phyloP scores from a whole-genome alignment of 2,113 vertebrate species.

The Paedocypris sp. region DNA sequence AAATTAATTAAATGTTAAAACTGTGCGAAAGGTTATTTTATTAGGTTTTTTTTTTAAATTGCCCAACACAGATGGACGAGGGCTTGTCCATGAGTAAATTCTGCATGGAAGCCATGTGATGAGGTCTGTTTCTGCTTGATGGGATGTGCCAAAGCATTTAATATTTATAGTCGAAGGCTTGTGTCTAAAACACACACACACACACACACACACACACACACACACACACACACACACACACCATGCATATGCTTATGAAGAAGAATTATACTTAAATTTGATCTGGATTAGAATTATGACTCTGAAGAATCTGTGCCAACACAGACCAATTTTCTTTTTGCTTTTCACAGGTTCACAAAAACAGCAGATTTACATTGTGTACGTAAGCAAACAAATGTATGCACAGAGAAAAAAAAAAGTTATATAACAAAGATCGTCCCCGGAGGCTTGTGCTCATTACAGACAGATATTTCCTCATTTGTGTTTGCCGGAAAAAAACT shows the following conservation, averaged over 20 bases:
- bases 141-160: not conserved
- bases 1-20: too few relatives aligned
- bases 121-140: not conserved
- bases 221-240: not conserved
- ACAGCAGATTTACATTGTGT: not conserved
- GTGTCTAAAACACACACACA: not conserved
- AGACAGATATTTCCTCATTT: not conserved
- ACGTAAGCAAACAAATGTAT: not conserved
- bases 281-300: not conserved
- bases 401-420: not conserved
- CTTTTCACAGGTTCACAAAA: not conserved
- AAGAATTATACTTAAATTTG: not conserved
- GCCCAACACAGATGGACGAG: too few relatives aligned
- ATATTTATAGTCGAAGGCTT: constrained; percentile 3
- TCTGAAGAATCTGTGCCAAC: not conserved
- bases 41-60: too few relatives aligned
- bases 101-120: not conserved
- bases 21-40: too few relatives aligned
- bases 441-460: constrained; percentile 1
- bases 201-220: not conserved
- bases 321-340: not conserved
- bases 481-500: not conserved
- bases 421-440: not conserved
- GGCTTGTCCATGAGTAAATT: too few relatives aligned
- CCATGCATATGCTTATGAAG: not conserved